Evolutionary conservation across 2,888 invertebrate genomes (phyloP).

Genomic region (Blera fallax): DNA sequence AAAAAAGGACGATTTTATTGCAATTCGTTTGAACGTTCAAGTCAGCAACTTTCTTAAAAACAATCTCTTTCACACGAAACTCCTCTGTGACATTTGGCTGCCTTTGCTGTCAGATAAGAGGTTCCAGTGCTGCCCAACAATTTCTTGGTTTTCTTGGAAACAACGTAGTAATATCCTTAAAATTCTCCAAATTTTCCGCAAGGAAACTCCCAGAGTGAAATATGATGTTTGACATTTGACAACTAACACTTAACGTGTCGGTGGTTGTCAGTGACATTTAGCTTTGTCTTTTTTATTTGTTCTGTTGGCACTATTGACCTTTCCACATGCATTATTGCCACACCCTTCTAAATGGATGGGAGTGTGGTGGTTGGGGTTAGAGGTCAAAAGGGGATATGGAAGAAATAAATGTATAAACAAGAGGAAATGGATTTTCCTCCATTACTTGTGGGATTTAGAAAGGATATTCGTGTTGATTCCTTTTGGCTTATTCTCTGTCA

Average conservation of each 20-base stretch:
- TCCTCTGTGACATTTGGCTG: too few species aligned
- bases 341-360: not conserved
- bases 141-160: too few species aligned
- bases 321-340: not conserved
- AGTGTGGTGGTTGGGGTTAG: not conserved
- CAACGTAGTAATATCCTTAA: not conserved
- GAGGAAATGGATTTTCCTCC: conserved; percentile 21
- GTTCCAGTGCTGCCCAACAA: not conserved
- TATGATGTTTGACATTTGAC: not conserved
- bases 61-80: too few species aligned
- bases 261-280: not conserved
- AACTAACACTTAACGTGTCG: not conserved
- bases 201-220: not conserved
- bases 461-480: conserved; percentile 40
- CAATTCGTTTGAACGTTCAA: too few species aligned
- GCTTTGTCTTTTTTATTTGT: not conserved
- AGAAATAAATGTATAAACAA: not conserved
- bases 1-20: too few species aligned
- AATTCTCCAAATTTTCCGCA: not conserved
- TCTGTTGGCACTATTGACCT: not conserved
- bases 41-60: too few species aligned
- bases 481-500: conserved; percentile 21
- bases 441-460: conserved; percentile 57
- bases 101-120: not conserved
- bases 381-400: not conserved